These are phyloP conservation scores for Eristalis pertinax DNA, from an alignment of 2,888 invertebrate genomes.

Conservation along the genomic window DNA sequence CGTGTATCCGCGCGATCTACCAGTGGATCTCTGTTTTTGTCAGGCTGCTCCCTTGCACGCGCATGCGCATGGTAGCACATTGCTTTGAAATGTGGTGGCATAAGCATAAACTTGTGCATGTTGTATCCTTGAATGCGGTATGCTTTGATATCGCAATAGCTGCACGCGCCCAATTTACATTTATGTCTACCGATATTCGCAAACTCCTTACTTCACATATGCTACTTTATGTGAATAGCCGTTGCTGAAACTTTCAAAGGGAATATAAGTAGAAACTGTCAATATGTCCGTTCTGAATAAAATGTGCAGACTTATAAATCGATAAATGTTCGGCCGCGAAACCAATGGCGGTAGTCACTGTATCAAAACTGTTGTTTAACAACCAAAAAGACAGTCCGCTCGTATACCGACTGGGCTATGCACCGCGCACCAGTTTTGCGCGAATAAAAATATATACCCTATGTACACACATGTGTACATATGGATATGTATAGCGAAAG, in stretches of 20 bases:
- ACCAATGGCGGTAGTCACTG: slow-evolving; percentile 72
- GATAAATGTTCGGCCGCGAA: slow-evolving; percentile 73
- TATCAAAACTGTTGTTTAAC: slow-evolving; percentile 71
- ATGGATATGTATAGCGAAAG: not conserved
- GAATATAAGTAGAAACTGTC: slow-evolving; percentile 75
- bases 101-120: slow-evolving; percentile 71
- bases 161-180: slow-evolving; percentile 82
- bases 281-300: slow-evolving; percentile 76
- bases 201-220: slow-evolving; percentile 72
- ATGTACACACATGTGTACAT: not conserved
- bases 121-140: slow-evolving; percentile 74
- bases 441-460: not conserved
- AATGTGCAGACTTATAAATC: slow-evolving; percentile 77
- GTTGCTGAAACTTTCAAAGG: slow-evolving; percentile 73
- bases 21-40: not conserved
- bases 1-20: not conserved
- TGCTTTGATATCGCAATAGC: slow-evolving; percentile 82
- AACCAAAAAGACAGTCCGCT: slow-evolving; percentile 61
- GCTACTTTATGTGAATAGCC: slow-evolving; percentile 72
- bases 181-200: slow-evolving; percentile 80
- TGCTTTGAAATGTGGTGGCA: slow-evolving; percentile 71
- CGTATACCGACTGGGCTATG: slow-evolving; percentile 18
- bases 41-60: slow-evolving; percentile 23
- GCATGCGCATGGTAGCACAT: slow-evolving; percentile 67
- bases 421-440: slow-evolving; percentile 44